These are phyloP conservation scores for Labeo calbasu DNA, from an alignment of 2,797 vertebrate genomes.

Conservation along the genomic window DNA sequence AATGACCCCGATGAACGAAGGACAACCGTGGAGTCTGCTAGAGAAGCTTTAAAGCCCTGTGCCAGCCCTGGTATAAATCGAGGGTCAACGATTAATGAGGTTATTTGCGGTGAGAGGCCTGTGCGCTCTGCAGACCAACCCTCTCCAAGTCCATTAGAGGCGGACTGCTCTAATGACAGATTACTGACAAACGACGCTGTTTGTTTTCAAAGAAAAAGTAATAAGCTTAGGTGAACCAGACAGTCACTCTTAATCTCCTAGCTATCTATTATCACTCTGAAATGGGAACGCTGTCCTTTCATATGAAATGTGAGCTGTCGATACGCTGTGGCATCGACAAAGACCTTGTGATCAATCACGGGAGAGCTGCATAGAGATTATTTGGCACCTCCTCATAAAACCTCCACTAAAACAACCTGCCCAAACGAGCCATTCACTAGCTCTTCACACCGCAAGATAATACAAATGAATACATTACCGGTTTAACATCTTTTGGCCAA, in stretches of 20 bases:
- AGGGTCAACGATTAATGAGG: constrained; percentile 77
- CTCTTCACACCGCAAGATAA: background rate
- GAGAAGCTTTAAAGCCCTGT: constrained; percentile 48
- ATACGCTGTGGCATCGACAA: background rate
- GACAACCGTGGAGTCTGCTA: constrained; percentile 28
- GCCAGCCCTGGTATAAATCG: constrained; percentile 46
- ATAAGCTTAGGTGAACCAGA: constrained; percentile 22
- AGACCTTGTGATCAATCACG: constrained; percentile 31
- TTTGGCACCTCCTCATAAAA: constrained; percentile 4
- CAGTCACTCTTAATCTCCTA: constrained; percentile 41
- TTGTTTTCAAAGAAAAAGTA: constrained; percentile 44
- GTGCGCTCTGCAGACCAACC: constrained; percentile 14
- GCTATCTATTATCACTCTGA: constrained; percentile 32
- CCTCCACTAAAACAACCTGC: background rate
- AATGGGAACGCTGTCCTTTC: constrained; percentile 27
- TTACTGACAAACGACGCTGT: constrained; percentile 47
- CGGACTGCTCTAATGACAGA: constrained; percentile 34
- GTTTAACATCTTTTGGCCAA: background rate
- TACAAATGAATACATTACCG: background rate
- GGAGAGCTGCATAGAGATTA: background rate
- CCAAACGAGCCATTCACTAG: background rate
- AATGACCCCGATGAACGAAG: constrained; percentile 56
- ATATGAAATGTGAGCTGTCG: constrained; percentile 31
- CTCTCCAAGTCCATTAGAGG: constrained; percentile 28
- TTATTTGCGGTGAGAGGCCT: constrained; percentile 67